Conservation (phyloP, 2,797 vertebrate genomes). For the Natrix natrix region DNA sequence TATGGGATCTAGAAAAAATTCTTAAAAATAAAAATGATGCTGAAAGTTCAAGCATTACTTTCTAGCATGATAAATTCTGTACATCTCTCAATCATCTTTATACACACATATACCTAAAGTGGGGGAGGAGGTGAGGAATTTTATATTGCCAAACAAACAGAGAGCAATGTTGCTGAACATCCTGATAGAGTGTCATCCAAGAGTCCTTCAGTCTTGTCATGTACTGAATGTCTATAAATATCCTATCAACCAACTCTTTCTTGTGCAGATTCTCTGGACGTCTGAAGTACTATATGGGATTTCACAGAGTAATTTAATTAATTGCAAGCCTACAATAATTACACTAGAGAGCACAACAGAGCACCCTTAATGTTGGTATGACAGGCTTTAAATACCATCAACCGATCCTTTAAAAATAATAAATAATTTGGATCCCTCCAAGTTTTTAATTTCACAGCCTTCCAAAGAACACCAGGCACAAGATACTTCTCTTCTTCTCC, state of each 20-base stretch:
- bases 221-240: not conserved
- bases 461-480: not conserved
- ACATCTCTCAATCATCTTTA: not conserved
- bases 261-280: not conserved
- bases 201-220: not conserved
- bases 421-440: not conserved
- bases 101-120: not conserved
- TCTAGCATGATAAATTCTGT: not conserved
- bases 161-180: not conserved
- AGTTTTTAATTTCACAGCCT: not conserved
- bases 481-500: not conserved
- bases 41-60: not conserved
- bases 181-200: not conserved
- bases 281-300: not conserved
- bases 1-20: not conserved
- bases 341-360: not conserved
- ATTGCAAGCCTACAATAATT: not conserved
- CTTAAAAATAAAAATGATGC: not conserved
- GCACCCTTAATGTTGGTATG: not conserved
- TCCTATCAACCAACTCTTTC: not conserved
- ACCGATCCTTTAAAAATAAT: not conserved
- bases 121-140: not conserved
- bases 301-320: not conserved
- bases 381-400: slow-evolving; percentile 5
- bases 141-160: not conserved